Evolutionary conservation across 2,888 invertebrate genomes (phyloP).

Genomic region (Venusia cambrica): DNA sequence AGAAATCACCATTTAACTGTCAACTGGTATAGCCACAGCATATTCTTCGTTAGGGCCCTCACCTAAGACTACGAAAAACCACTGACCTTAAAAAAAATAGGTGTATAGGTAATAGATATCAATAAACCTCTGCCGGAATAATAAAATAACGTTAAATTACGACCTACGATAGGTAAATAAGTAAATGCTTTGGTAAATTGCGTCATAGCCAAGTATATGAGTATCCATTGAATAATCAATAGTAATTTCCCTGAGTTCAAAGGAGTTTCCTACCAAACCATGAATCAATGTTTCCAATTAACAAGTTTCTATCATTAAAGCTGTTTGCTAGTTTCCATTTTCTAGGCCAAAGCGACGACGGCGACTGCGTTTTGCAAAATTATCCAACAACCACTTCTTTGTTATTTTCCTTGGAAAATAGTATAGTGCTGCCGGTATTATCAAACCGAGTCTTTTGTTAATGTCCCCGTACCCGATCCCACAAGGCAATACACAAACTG

Average conservation of each 20-base stretch:
- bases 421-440: slow-evolving; percentile 41
- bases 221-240: no score
- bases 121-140: background rate
- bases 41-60: no score
- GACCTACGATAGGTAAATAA: no score
- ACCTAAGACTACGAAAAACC: no score
- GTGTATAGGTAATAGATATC: no score
- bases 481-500: slow-evolving; percentile 55
- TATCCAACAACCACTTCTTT: slow-evolving; percentile 43
- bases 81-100: no score
- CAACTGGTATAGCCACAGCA: no score
- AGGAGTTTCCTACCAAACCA: slow-evolving; percentile 3
- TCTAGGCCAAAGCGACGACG: slow-evolving; percentile 11
- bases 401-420: slow-evolving; percentile 58
- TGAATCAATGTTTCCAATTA: slow-evolving; percentile 10
- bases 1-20: no score
- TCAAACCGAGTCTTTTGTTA: slow-evolving; percentile 60
- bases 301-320: slow-evolving; percentile 20
- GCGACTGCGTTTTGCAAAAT: slow-evolving; percentile 32
- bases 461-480: slow-evolving; percentile 59
- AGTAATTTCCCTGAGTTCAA: slow-evolving; percentile 1
- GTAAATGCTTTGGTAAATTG: no score
- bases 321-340: slow-evolving; percentile 24
- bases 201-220: no score
- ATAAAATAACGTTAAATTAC: no score